Conservation (phyloP, 2,888 invertebrate species). For the Latrodectus hesperus region DNA sequence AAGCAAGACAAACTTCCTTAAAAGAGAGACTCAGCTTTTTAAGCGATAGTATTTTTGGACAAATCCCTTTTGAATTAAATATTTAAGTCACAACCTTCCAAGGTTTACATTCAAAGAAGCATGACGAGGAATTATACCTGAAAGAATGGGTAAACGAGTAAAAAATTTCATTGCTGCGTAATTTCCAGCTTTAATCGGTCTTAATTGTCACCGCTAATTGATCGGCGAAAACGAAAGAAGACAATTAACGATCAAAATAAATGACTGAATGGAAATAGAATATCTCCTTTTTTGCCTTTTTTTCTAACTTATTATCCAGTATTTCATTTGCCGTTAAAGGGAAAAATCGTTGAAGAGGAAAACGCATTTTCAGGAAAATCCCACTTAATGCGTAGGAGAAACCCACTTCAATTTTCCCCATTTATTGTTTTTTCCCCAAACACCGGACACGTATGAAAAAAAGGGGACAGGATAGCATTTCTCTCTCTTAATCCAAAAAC, state of each 20-base stretch:
- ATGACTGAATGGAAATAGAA: conserved; percentile 46
- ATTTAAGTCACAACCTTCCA: too few relatives aligned
- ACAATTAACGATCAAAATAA: conserved; percentile 57
- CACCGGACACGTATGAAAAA: neutral
- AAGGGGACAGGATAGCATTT: neutral
- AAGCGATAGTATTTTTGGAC: too few relatives aligned
- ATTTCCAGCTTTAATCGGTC: conserved; percentile 29
- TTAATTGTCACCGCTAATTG: conserved; percentile 52
- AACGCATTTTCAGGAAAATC: conserved; percentile 27
- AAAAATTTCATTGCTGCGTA: conserved; percentile 23
- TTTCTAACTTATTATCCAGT: neutral
- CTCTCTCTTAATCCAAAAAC: neutral
- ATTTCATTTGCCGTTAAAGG: conserved; percentile 10
- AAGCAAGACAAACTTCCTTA: too few relatives aligned
- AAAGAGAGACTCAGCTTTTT: too few relatives aligned
- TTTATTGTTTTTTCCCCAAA: neutral
- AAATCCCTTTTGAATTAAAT: too few relatives aligned
- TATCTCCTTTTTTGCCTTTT: conserved; percentile 18
- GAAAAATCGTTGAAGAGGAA: conserved; percentile 29
- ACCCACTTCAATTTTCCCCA: conserved; percentile 10
- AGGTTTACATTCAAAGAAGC: neutral
- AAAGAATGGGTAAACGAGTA: conserved; percentile 1
- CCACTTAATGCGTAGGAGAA: conserved; percentile 48
- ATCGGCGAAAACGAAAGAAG: conserved; percentile 25
- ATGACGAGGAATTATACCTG: neutral